These are phyloP conservation scores for Centroberyx gerrardi DNA, from an alignment of 2,797 vertebrate genomes.

Conservation along the genomic window DNA sequence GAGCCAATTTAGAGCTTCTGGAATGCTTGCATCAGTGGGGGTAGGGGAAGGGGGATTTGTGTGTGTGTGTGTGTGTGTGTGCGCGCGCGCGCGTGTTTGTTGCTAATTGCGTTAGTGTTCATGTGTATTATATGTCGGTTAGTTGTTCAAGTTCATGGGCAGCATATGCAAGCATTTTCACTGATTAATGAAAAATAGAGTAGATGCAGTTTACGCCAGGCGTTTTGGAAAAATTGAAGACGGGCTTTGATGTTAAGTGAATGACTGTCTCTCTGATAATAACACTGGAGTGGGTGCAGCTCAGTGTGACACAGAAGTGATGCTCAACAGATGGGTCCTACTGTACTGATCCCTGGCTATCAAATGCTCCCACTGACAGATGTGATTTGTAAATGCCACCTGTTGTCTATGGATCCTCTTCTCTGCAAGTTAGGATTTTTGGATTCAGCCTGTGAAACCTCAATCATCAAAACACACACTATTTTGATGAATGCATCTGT, in stretches of 20 bases:
- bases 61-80: conserved; percentile 11
- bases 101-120: conserved; percentile 8
- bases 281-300: not conserved
- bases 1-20: conserved; percentile 36
- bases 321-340: conserved; percentile 5
- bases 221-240: not conserved
- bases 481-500: not conserved
- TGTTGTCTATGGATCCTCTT: conserved; percentile 6
- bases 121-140: conserved; percentile 10
- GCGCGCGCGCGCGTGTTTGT: conserved; percentile 20
- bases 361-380: not conserved
- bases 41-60: conserved; percentile 16
- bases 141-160: not conserved
- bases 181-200: not conserved
- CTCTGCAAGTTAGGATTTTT: not conserved
- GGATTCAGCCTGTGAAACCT: not conserved
- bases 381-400: conserved; percentile 11
- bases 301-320: not conserved
- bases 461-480: not conserved
- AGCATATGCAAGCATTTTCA: conserved; percentile 18
- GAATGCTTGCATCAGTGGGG: conserved; percentile 31
- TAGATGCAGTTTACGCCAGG: not conserved
- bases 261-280: not conserved
- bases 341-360: conserved; percentile 12
- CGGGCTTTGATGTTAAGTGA: not conserved